Evolutionary conservation across 2,888 invertebrate species (phyloP).

Genomic region (Pollenia angustigena): DNA sequence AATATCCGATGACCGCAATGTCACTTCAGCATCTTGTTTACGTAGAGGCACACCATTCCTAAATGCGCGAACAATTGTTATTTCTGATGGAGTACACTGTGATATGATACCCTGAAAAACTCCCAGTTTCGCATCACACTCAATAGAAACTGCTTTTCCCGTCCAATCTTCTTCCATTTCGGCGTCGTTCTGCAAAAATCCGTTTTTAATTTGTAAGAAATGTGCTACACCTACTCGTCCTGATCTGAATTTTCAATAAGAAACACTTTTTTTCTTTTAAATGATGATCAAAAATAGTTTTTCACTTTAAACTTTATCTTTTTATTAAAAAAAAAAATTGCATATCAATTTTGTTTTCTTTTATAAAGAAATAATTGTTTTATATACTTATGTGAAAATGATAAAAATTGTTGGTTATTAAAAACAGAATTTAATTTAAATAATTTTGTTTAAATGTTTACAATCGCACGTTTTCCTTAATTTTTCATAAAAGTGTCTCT

Average conservation of each 20-base stretch:
- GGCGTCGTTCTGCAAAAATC: background rate
- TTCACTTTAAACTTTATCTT: conserved; percentile 49
- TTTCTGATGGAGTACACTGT: conserved; percentile 88
- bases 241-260: conserved; percentile 8
- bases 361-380: background rate
- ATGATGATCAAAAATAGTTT: background rate
- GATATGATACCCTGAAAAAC: conserved; percentile 91
- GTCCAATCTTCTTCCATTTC: conserved; percentile 83
- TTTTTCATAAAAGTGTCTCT: conserved; percentile 34
- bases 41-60: conserved; percentile 88
- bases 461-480: conserved; percentile 44
- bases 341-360: conserved; percentile 17
- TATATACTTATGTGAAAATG: background rate
- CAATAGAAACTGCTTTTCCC: conserved; percentile 93
- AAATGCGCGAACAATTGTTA: conserved; percentile 92
- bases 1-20: conserved; percentile 87
- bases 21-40: conserved; percentile 86
- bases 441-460: conserved; percentile 36
- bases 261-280: background rate
- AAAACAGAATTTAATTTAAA: conserved; percentile 2
- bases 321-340: conserved; percentile 6
- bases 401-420: background rate
- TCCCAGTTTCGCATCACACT: conserved; percentile 91
- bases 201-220: background rate
- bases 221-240: background rate